These are phyloP conservation scores for Micronycteris hirsuta DNA, from an alignment of 2,113 vertebrate species.

Conservation along the genomic window DNA sequence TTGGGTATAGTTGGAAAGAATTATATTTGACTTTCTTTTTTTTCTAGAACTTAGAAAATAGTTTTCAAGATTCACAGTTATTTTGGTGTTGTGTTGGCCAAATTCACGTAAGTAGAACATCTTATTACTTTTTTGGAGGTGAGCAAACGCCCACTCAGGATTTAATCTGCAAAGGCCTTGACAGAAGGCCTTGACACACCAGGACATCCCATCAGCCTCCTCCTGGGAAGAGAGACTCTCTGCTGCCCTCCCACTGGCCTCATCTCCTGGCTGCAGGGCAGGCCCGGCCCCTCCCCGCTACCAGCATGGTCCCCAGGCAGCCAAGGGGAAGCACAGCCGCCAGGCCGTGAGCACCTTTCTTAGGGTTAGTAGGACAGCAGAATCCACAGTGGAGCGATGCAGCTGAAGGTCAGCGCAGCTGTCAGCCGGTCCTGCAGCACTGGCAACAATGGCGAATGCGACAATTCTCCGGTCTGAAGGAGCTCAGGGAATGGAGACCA, in stretches of 20 bases:
- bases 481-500: background rate
- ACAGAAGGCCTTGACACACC: rapidly evolving
- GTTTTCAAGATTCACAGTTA: background rate
- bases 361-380: background rate
- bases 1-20: background rate
- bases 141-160: background rate
- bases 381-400: background rate
- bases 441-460: background rate
- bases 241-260: too few relatives aligned
- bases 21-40: background rate
- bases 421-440: background rate
- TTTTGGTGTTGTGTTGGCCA: background rate
- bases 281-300: rapidly evolving
- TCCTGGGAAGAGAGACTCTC: background rate
- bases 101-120: background rate
- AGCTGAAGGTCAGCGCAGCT: background rate
- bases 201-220: background rate
- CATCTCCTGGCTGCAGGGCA: background rate
- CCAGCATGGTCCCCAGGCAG: background rate
- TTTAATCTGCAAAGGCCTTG: background rate
- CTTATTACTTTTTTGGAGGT: background rate
- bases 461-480: background rate
- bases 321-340: background rate
- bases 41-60: background rate
- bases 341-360: background rate